Base-by-base conservation (phyloP, 2,113 vertebrate genomes). In the Fregetta grallaria region DNA sequence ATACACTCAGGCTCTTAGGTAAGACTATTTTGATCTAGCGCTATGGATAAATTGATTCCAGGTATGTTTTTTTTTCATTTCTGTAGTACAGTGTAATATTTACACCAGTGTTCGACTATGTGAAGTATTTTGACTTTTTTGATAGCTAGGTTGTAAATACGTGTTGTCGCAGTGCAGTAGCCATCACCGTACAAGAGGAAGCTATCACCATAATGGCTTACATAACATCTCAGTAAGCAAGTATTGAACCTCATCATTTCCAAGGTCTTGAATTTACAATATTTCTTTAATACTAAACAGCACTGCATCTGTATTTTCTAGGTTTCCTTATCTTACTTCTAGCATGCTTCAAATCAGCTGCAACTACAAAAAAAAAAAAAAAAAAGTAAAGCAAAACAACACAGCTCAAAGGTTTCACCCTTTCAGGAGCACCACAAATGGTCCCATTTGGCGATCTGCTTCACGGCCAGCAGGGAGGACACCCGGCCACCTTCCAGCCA, bases 191-290 rank as follows among this genome's bases (percentile, higher is more conserved):
- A 4, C 68, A 4, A 3, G 77, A 75, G 70, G 59, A 42, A 56
- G 17, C 9, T 4, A 34, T 12, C 14, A 0, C 52, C 9, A 0
- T 3, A 34, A 42, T 7, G 82, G 59, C 66, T 30, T 47, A 16
- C 58, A 13, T 9, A 45, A 26, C 32, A 1, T 4, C 87, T 26
- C 68, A 62, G 73, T 3, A 49, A 62, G 81, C 56, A 44, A 34
- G 2, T 14, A 16, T 0, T 8, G 23, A 73, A 5, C 47, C 53
- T 32, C 72, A 14, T 2, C 18, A 3, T 3, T 38, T 10, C 83
- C 72, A 1, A 16, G 11, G 40, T 5, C 84, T 6, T 12, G 40
- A 11, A 26, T 25, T n/a, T 27, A 3, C 2, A 2, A 0, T 1
- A 6, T 15, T 40, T 18, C 70, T 50, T 30, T 16, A 10, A 56